A percentile compares a stretch with the other conserved stretches of the same genome.
Conservation (phyloP, 2,797 vertebrate genomes). For the Diglossa cyanea region DNA sequence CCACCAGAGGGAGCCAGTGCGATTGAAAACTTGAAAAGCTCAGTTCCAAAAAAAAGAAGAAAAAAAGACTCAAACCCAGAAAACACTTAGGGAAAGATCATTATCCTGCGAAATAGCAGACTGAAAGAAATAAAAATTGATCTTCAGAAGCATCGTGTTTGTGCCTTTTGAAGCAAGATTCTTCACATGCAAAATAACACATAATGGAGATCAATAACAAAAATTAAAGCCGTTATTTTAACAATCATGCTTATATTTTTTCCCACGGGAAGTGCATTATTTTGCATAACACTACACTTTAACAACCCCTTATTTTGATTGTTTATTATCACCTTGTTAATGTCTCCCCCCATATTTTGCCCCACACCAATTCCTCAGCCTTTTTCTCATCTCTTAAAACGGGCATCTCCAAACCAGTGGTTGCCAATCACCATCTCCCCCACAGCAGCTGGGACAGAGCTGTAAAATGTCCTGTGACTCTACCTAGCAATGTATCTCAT, state of each 20-base stretch:
- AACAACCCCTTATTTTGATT: not conserved
- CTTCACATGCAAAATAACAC: not conserved
- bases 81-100: not conserved
- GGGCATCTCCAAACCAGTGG: not conserved
- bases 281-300: not conserved
- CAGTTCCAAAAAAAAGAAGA: fast-evolving
- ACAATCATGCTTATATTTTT: not conserved
- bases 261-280: not conserved
- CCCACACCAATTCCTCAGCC: not conserved
- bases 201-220: not conserved
- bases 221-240: not conserved
- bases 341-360: not conserved
- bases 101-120: not conserved
- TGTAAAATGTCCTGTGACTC: not conserved
- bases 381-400: not conserved
- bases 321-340: not conserved
- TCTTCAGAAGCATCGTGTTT: not conserved
- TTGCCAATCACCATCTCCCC: not conserved
- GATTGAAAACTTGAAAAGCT: not conserved
- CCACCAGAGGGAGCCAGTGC: constrained; percentile 54
- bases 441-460: not conserved
- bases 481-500: not conserved
- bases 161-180: not conserved
- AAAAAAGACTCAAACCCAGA: too few relatives aligned
- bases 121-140: not conserved